Evolutionary conservation across 1,140 invertebrate species (phyloP).

Genomic region (Piezodorus guildinii): DNA sequence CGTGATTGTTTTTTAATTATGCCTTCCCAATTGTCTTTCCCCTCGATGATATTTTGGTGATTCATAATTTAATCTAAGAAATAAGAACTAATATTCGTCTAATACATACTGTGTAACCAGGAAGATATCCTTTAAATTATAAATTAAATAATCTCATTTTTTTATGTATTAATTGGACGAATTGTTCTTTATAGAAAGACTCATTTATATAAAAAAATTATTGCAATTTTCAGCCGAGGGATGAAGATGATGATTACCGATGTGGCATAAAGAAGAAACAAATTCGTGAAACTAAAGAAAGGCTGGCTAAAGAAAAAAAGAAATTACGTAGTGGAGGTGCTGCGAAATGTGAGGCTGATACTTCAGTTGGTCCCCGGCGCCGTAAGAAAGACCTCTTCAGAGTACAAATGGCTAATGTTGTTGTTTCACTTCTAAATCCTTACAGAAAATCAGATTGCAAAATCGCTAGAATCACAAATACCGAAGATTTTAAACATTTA

Average conservation of each 20-base stretch:
- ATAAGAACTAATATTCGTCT: too few species aligned
- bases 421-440: conserved; percentile 81
- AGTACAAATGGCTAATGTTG: conserved; percentile 74
- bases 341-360: conserved; percentile 36
- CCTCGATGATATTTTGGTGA: too few species aligned
- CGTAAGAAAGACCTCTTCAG: conserved; percentile 81
- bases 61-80: too few species aligned
- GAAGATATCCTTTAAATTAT: too few species aligned
- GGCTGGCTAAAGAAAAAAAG: conserved; percentile 50
- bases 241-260: conserved; percentile 53
- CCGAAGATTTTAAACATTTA: conserved; percentile 90
- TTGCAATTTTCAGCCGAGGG: conserved; percentile 46
- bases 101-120: too few species aligned
- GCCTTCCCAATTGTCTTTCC: too few species aligned
- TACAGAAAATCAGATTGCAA: conserved; percentile 76
- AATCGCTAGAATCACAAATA: conserved; percentile 71
- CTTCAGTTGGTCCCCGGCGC: conserved; percentile 39
- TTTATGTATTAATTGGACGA: too few species aligned
- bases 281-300: conserved; percentile 56
- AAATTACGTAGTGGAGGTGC: conserved; percentile 30
- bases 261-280: conserved; percentile 47
- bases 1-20: too few species aligned
- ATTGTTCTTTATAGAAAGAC: too few species aligned
- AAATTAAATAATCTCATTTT: too few species aligned
- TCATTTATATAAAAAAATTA: too few species aligned